phyloP scores from a whole-genome alignment of 2,113 vertebrate species.

The Tautogolabrus adspersus region DNA sequence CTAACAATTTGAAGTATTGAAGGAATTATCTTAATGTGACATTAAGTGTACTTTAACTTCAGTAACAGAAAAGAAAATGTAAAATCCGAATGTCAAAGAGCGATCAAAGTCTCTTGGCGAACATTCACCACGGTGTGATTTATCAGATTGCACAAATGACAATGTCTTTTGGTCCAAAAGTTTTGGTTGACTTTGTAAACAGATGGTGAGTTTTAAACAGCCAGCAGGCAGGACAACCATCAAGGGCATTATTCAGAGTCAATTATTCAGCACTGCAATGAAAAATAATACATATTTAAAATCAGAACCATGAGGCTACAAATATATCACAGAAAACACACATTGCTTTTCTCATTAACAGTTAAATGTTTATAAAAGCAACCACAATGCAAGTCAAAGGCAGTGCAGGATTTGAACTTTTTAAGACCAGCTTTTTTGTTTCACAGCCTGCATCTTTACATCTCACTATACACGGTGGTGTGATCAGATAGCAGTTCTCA shows the following conservation, averaged over 20 bases:
- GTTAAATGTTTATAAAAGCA: too few species aligned
- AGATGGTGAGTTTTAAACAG: conserved; percentile 76
- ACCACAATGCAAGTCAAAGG: too few species aligned
- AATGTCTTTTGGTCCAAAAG: conserved; percentile 54
- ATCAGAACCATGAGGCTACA: conserved; percentile 30
- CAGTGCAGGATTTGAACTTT: too few species aligned
- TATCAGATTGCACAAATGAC: conserved; percentile 53
- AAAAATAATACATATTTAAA: conserved; percentile 72
- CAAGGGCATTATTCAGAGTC: conserved; percentile 71
- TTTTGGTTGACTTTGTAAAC: conserved; percentile 80
- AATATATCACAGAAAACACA: conserved; percentile 20
- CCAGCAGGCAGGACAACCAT: conserved; percentile 69
- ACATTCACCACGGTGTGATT: conserved; percentile 38
- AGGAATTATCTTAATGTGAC: conserved; percentile 32
- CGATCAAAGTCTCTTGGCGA: conserved; percentile 35
- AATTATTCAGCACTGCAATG: conserved; percentile 72
- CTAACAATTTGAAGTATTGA: conserved; percentile 29
- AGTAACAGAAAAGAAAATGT: conserved; percentile 31
- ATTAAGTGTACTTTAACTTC: conserved; percentile 30
- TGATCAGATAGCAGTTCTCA: neutral
- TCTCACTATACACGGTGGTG: too few species aligned
- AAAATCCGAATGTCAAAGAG: conserved; percentile 52
- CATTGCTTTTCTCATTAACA: too few species aligned
- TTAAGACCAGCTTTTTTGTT: too few species aligned
- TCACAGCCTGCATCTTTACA: too few species aligned